Base-by-base conservation (phyloP, 2,797 vertebrate genomes). In the Lagorchestes hirsutus region DNA sequence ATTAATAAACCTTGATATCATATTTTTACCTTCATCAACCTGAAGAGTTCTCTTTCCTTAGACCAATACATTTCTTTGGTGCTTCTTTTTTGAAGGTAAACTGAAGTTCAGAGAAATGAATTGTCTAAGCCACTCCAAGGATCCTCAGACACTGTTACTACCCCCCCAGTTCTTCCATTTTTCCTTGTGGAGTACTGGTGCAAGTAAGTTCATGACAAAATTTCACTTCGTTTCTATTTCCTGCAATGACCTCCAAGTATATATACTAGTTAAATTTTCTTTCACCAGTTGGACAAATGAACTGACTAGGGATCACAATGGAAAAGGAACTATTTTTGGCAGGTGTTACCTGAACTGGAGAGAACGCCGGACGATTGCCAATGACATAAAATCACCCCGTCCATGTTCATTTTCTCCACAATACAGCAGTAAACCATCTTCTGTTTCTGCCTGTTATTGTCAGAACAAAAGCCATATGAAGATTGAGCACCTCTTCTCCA, bases 361-460 rank as follows among this genome's bases (percentile, higher is more conserved):
- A 13, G 98, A 99, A 31, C 99, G 98, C 46, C 98, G 98, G 93
- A 99, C 98, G 96, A 99, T 97, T 55, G 99, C 98, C 97, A 99
- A 96, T 16, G 99, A 99, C 97, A 99, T 99, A 97, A 99, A 99
- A 96, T 99, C 99, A 62, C 99, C 99, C 8, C 98, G 99, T 1
- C 99, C 99, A 0, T 99, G 99, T 90, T 99, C 99, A 16, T 99
- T 99, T 98, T 99, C 99, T 87, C 99, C 99, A 55, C 99, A 99
- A 98, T 99, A 99, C 0, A 99, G 98, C 90, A 99, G 98, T 94
- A 99, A 98, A 54, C 99, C 99, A 0, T 99, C 99, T 95, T 99
- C 99, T 0, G 98, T 98, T 95, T 99, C 99, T 9, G 99, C 98
- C 99, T 99, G 98, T 34, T 92, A 96, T 91, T n/a, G 96, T 13